Evolutionary conservation across 92 coral and sea anemone species (phyloP).

Genomic region (Porites evermanni): DNA sequence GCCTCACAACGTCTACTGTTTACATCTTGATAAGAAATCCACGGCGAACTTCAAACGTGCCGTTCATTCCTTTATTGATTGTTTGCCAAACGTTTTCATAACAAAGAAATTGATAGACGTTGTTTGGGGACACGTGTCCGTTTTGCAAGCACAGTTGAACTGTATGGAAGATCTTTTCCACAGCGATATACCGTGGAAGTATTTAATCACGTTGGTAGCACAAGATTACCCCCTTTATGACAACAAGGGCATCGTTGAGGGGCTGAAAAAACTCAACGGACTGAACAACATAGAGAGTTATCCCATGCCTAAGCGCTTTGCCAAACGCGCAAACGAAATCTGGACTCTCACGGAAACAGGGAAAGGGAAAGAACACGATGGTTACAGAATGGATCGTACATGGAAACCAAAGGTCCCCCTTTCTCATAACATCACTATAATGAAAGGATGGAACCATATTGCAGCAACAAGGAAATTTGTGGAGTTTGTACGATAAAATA

Average conservation of each 20-base stretch:
- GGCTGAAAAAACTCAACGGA: constrained; percentile 40
- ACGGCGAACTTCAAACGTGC: constrained; percentile 21
- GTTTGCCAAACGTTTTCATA: constrained; percentile 63
- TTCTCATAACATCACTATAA: constrained; percentile 29
- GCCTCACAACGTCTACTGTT: constrained; percentile 70
- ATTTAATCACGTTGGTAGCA: constrained; percentile 59
- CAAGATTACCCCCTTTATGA: constrained; percentile 73
- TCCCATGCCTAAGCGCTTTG: neutral
- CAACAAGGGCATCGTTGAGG: constrained; percentile 57
- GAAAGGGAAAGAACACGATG: neutral
- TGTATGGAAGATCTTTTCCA: constrained; percentile 61
- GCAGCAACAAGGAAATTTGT: constrained; percentile 41
- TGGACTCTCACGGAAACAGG: neutral
- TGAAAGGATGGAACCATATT: constrained; percentile 56
- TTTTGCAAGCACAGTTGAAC: constrained; percentile 47
- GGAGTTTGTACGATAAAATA: constrained; percentile 11
- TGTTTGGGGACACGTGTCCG: constrained; percentile 51
- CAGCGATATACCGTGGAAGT: constrained; percentile 54
- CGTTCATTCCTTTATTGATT: constrained; percentile 35
- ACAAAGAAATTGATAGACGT: constrained; percentile 40
- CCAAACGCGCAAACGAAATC: neutral
- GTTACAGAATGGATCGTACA: neutral
- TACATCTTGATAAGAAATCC: constrained; percentile 66
- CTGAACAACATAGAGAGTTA: constrained; percentile 38
- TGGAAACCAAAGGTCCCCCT: constrained; percentile 19